A percentile compares a stretch with the other conserved stretches of the same genome.
Evolutionary conservation across 2,113 vertebrate genomes (phyloP).

Genomic region (Lasiurus borealis): DNA sequence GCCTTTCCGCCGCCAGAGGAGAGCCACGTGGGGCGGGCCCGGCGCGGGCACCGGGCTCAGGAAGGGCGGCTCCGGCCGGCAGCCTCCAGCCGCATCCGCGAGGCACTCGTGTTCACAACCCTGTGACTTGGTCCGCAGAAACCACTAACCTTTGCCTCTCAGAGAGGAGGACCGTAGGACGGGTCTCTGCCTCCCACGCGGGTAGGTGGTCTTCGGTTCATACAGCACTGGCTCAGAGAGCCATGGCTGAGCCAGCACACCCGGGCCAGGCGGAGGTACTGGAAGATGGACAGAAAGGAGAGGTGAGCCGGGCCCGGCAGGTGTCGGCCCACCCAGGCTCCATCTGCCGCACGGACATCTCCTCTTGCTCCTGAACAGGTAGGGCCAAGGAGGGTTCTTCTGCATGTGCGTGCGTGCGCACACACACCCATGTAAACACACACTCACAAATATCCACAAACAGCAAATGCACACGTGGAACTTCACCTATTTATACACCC

Average conservation of each 20-base stretch:
- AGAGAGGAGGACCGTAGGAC: not conserved
- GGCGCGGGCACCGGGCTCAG: accelerated
- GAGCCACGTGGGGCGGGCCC: accelerated
- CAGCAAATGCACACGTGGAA: no score
- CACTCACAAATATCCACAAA: no score
- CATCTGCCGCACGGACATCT: no score
- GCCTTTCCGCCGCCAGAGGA: accelerated
- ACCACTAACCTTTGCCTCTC: not conserved
- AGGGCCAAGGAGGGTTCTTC: not conserved
- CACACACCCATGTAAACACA: no score
- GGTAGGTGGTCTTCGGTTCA: not conserved
- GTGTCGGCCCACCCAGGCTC: no score
- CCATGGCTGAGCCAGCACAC: not conserved
- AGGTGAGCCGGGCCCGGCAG: no score
- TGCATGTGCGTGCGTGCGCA: no score
- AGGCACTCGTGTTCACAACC: not conserved
- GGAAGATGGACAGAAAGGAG: no score
- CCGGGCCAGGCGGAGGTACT: not conserved
- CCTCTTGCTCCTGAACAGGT: no score
- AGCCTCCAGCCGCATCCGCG: accelerated
- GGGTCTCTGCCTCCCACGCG: not conserved
- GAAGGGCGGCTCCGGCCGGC: not conserved
- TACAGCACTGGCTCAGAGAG: not conserved
- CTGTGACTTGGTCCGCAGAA: not conserved
- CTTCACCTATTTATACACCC: no score